phyloP scores from a whole-genome alignment of 2,888 invertebrate species.

The Sinohyriopsis cumingii region DNA sequence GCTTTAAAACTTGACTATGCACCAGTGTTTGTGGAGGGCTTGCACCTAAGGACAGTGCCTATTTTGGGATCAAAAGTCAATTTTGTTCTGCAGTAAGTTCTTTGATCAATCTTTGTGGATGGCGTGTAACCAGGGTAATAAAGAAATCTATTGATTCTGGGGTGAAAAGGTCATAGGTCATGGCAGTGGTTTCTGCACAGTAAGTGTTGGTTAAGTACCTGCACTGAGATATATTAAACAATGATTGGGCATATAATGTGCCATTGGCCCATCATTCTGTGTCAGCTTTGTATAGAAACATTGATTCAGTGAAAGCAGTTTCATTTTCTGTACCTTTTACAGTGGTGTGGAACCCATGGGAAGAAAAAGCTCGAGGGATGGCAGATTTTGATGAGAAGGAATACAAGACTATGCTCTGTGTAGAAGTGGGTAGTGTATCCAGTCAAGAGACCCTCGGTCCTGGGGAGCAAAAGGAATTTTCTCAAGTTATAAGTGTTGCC shows the following conservation, averaged over 20 bases:
- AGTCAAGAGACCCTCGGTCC: slow-evolving; percentile 34
- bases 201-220: too few species aligned
- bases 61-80: too few species aligned
- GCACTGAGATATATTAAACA: too few species aligned
- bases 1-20: too few species aligned
- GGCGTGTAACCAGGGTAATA: too few species aligned
- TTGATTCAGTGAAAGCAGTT: background rate
- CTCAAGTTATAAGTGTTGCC: slow-evolving; percentile 40
- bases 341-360: slow-evolving; percentile 98
- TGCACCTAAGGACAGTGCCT: too few species aligned
- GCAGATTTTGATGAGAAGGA: slow-evolving; percentile 97
- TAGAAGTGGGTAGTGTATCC: slow-evolving; percentile 83
- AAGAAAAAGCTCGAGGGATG: slow-evolving; percentile 92
- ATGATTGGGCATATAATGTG: background rate
- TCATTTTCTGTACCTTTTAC: slow-evolving; percentile 28
- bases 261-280: slow-evolving; percentile 19
- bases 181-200: too few species aligned
- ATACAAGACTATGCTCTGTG: slow-evolving; percentile 96
- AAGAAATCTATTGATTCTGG: too few species aligned
- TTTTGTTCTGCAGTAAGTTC: too few species aligned
- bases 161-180: too few species aligned
- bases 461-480: slow-evolving; percentile 39
- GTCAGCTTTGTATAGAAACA: background rate
- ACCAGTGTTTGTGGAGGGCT: too few species aligned
- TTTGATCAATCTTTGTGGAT: too few species aligned